Evolutionary conservation across 2,113 vertebrate genomes (phyloP), one percentile per base, ranked within the genome.

Genomic region (Aphyosemion australe): DNA sequence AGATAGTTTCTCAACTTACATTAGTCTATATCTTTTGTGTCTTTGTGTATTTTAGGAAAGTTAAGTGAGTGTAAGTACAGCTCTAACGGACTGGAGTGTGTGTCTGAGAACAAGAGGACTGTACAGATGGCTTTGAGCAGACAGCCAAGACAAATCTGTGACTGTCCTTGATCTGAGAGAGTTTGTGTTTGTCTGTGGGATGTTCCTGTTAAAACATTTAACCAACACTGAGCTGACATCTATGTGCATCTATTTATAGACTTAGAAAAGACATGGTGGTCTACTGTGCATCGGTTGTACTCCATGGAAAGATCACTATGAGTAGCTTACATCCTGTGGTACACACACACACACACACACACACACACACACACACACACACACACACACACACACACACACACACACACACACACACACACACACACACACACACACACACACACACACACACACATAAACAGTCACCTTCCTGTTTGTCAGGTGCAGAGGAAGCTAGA

Each of bases 251-350:
- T 85, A 87, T 87, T 73, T 71, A 65, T 84, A 84, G 76, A 72
- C 54, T 46, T 74, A 37, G 19, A 74, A 52, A 67, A 59, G 41
- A 76, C 54, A 72, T 1, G 14, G 34, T 42, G 63, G 61, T 58
- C 39, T 57, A 21, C 18, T 41, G 53, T 49, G 51, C 51, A 47
- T 56, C 57, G 47, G 47, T 39, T 75, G 42, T 68, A 67, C 66
- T 65, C 79, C 0, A 10, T 76, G 77, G 84, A 87, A 88, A 89
- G 45, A 72, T 87, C 34, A 49, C 61, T 65, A 65, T 69, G 70
- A 72, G 64, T 65, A 61, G 53, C n/a, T 64, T 53, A 71, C 77
- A 72, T 84, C 83, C 64, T 82, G 78, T 83, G 42, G 21, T 45
- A 12, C 14, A 37, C 7, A 55, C n/a, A 66, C 13, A 31, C 13